A percentile compares a stretch with the other conserved stretches of the same genome.
These are phyloP conservation scores for Agapostemon virescens DNA, from an alignment of 2,888 invertebrate genomes.

Conservation along the genomic window DNA sequence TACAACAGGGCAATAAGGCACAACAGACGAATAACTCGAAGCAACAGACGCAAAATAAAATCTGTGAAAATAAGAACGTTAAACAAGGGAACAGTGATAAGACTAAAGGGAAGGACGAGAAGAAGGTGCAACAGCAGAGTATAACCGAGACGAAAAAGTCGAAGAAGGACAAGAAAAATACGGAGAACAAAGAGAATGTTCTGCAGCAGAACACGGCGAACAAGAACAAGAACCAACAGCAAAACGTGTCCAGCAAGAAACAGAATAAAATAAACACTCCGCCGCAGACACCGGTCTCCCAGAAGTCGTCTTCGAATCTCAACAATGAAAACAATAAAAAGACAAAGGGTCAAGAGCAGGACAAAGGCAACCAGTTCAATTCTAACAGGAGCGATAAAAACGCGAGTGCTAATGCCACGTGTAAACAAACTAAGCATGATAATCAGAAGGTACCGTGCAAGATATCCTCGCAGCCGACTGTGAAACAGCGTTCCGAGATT, in stretches of 20 bases:
- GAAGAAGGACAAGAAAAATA: slow-evolving; percentile 77
- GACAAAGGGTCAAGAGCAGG: slow-evolving; percentile 53
- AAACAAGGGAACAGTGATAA: slow-evolving; percentile 71
- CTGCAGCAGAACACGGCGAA: slow-evolving; percentile 66
- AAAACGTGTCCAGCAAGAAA: slow-evolving; percentile 59
- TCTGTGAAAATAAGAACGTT: slow-evolving; percentile 64
- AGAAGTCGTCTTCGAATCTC: slow-evolving; percentile 48
- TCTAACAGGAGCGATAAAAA: slow-evolving; percentile 49
- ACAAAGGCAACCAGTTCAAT: slow-evolving; percentile 53
- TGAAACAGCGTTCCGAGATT: slow-evolving; percentile 63
- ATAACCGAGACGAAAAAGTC: slow-evolving; percentile 71
- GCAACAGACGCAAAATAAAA: slow-evolving; percentile 62
- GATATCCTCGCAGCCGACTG: slow-evolving; percentile 40
- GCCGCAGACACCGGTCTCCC: slow-evolving; percentile 53
- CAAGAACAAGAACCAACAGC: slow-evolving; percentile 66
- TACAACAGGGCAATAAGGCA: slow-evolving; percentile 64
- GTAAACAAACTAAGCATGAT: slow-evolving; percentile 64
- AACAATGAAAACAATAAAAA: slow-evolving; percentile 53
- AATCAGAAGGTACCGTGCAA: slow-evolving; percentile 69
- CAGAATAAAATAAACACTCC: slow-evolving; percentile 59
- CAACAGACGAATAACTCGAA: slow-evolving; percentile 66
- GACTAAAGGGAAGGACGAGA: slow-evolving; percentile 68
- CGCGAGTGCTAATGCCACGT: slow-evolving; percentile 36
- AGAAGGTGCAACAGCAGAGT: slow-evolving; percentile 65
- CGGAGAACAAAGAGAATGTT: slow-evolving; percentile 74